A percentile compares a stretch with the other conserved stretches of the same genome.
phyloP scores from a whole-genome alignment of 1,140 invertebrate species.

The Gryon sp. region DNA sequence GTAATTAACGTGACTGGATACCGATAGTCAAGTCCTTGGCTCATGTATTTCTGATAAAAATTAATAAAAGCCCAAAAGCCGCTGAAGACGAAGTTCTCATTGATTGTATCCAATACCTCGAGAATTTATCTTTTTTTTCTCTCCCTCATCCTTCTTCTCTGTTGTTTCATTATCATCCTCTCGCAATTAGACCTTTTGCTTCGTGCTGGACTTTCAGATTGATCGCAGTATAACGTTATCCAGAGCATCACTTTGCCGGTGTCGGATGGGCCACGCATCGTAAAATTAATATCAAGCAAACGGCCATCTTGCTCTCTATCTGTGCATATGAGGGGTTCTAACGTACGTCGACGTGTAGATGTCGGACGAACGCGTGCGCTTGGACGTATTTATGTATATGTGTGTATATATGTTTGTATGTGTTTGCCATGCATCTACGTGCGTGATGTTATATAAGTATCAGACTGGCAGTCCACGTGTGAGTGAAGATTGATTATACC shows the following conservation, averaged over 20 bases:
- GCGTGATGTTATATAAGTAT: constrained; percentile 67
- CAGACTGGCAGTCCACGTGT: constrained; percentile 65
- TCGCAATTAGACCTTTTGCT: constrained; percentile 6
- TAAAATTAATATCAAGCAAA: constrained; percentile 75
- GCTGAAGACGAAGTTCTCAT: constrained; percentile 13
- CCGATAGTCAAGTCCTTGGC: constrained; percentile 48
- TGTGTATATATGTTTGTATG: too few species aligned
- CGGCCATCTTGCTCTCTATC: constrained; percentile 73
- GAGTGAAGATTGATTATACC: constrained; percentile 79
- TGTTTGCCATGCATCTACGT: constrained; percentile 42
- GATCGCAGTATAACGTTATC: constrained; percentile 1
- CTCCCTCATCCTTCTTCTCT: too few species aligned
- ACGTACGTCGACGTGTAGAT: constrained; percentile 65
- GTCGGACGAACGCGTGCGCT: constrained; percentile 65
- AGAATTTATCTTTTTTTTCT: too few species aligned
- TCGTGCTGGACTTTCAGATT: constrained; percentile 2
- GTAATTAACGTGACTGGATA: constrained; percentile 55
- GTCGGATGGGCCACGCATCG: constrained; percentile 66
- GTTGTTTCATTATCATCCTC: not conserved
- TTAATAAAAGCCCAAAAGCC: constrained; percentile 47
- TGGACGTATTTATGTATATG: too few species aligned
- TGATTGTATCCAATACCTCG: constrained; percentile 32
- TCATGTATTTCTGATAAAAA: constrained; percentile 49
- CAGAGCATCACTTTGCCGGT: constrained; percentile 25
- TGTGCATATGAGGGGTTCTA: constrained; percentile 67